A percentile compares a stretch with the other conserved stretches of the same genome.
Conservation (phyloP, 2,113 vertebrate genomes). For the Girardinichthys multiradiatus region DNA sequence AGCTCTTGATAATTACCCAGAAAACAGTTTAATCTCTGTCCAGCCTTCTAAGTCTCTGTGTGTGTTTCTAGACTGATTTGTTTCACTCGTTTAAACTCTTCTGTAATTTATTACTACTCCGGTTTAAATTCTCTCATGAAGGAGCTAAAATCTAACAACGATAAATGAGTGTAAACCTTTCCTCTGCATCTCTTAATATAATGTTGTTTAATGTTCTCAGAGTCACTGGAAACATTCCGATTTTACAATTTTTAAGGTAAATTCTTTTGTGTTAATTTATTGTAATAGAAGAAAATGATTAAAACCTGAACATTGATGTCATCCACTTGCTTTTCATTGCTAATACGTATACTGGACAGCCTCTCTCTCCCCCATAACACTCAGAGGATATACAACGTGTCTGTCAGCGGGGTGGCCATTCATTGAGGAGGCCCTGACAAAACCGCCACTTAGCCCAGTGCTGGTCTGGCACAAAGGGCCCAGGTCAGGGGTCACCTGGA, state of each 20-base stretch:
- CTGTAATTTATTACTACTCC: conserved; percentile 62
- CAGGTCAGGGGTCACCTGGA: conserved; percentile 88
- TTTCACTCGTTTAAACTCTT: conserved; percentile 57
- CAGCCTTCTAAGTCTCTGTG: conserved; percentile 52
- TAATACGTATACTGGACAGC: conserved; percentile 51
- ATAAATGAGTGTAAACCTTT: conserved; percentile 47
- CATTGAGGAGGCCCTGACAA: conserved; percentile 86
- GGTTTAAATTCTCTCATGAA: conserved; percentile 60
- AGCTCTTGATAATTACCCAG: conserved; percentile 57
- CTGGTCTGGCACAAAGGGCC: conserved; percentile 88
- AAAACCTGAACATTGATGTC: conserved; percentile 32
- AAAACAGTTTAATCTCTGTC: conserved; percentile 68
- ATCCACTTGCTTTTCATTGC: conserved; percentile 41
- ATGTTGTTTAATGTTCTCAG: conserved; percentile 17
- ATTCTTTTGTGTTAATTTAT: not conserved
- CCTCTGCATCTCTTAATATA: conserved; percentile 21
- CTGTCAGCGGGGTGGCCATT: conserved; percentile 91
- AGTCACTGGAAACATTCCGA: not conserved
- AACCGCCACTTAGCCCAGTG: conserved; percentile 92
- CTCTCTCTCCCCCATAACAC: conserved; percentile 56
- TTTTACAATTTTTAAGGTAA: not conserved
- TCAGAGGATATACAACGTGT: conserved; percentile 90
- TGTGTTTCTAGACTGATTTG: conserved; percentile 60
- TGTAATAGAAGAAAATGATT: conserved; percentile 6
- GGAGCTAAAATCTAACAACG: conserved; percentile 55